Evolutionary conservation across 2,888 invertebrate species (phyloP).

Genomic region (Deladenus siricidicola): DNA sequence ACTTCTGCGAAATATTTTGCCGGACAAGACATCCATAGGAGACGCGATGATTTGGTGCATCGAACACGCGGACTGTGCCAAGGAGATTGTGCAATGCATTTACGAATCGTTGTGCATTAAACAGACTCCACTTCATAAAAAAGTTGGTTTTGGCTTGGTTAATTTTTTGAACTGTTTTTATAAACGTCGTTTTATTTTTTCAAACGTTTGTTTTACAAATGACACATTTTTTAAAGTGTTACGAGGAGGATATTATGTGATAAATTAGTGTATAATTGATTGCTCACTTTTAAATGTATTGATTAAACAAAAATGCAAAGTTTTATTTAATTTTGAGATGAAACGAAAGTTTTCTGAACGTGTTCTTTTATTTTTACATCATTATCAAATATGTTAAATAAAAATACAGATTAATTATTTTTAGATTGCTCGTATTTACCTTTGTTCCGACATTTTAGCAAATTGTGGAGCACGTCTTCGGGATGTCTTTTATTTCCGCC

Average conservation of each 20-base stretch:
- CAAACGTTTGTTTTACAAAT: too few relatives aligned
- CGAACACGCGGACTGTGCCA: slow-evolving; percentile 93
- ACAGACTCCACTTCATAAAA: slow-evolving; percentile 73
- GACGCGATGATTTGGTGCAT: slow-evolving; percentile 98
- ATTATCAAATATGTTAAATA: not conserved
- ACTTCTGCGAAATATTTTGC: slow-evolving; percentile 73
- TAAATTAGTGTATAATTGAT: too few relatives aligned
- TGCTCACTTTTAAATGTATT: too few relatives aligned
- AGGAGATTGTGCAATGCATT: slow-evolving; percentile 86
- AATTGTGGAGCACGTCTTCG: slow-evolving; percentile 83
- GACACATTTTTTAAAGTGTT: too few relatives aligned
- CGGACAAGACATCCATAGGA: slow-evolving; percentile 68
- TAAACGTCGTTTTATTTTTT: slow-evolving; percentile 5
- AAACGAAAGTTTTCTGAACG: not conserved
- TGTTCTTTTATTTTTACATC: slow-evolving; percentile 4
- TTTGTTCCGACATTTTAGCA: slow-evolving; percentile 90
- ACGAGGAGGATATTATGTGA: too few relatives aligned
- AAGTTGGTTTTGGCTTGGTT: slow-evolving; percentile 55
- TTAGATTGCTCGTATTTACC: slow-evolving; percentile 66
- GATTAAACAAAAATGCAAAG: too few relatives aligned
- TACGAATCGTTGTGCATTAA: slow-evolving; percentile 62
- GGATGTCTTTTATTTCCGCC: slow-evolving; percentile 80
- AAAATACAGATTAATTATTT: slow-evolving; percentile 3
- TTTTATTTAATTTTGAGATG: too few relatives aligned
- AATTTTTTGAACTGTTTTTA: not conserved